Evolutionary conservation across 2,888 invertebrate species (phyloP).

Genomic region (Oxyscelio sp.): DNA sequence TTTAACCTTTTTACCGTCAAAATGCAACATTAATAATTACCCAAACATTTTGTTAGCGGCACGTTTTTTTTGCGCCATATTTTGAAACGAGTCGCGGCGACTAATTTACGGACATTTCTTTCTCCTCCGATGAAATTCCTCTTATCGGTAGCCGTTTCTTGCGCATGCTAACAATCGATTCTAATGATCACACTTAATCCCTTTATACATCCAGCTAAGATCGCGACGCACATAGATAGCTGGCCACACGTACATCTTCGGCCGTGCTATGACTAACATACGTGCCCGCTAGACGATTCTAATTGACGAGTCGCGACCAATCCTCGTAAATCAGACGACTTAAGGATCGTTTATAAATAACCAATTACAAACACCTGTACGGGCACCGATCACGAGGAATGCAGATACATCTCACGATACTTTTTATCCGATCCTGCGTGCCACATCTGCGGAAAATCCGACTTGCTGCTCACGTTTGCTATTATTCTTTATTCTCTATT

Average conservation of each 20-base stretch:
- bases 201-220: slow-evolving; percentile 43
- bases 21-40: no score
- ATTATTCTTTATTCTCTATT: slow-evolving; percentile 37
- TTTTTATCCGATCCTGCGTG: slow-evolving; percentile 56
- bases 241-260: slow-evolving; percentile 57
- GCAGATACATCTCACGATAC: slow-evolving; percentile 70
- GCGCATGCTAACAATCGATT: slow-evolving; percentile 59
- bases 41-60: no score
- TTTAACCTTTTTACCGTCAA: background rate
- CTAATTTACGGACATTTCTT: slow-evolving; percentile 15
- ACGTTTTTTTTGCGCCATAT: background rate
- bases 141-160: slow-evolving; percentile 24
- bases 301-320: slow-evolving; percentile 70
- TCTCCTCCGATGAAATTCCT: slow-evolving; percentile 25
- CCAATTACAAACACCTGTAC: slow-evolving; percentile 88
- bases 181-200: slow-evolving; percentile 60
- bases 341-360: slow-evolving; percentile 84
- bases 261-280: slow-evolving; percentile 62
- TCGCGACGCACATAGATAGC: slow-evolving; percentile 49
- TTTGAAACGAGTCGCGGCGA: background rate
- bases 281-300: slow-evolving; percentile 65
- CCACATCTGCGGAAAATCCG: slow-evolving; percentile 56
- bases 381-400: slow-evolving; percentile 70
- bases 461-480: slow-evolving; percentile 53
- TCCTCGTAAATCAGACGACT: slow-evolving; percentile 69